Evolutionary conservation across 2,888 invertebrate species (phyloP).

Genomic region (Sepioteuthis lessoniana): DNA sequence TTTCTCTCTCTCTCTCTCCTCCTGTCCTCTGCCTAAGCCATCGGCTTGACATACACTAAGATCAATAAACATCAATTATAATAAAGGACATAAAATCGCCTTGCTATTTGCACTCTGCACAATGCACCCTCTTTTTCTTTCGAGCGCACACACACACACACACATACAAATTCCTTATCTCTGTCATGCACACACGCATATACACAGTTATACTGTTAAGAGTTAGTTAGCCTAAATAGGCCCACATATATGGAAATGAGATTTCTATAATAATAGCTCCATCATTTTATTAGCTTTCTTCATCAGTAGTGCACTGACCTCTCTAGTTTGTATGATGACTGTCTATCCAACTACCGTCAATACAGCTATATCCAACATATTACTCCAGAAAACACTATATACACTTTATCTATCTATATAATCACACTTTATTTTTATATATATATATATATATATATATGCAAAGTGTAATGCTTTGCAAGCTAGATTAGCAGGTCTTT

Average conservation of each 20-base stretch:
- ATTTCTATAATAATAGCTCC: background rate
- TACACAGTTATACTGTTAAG: background rate
- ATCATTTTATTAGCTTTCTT: constrained; percentile 20
- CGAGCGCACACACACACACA: background rate
- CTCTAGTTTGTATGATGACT: background rate
- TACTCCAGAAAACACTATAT: background rate
- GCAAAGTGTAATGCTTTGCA: too few species aligned
- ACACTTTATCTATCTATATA: background rate
- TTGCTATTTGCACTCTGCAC: constrained; percentile 6
- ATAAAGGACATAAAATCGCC: background rate
- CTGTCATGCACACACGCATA: background rate
- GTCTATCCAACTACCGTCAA: too few species aligned
- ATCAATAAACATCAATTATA: constrained; percentile 23
- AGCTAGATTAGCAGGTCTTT: too few species aligned
- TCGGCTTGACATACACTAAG: constrained; percentile 1
- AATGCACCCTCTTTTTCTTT: background rate
- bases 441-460: background rate
- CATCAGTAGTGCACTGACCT: constrained; percentile 5
- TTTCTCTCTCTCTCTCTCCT: background rate
- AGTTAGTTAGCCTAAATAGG: background rate
- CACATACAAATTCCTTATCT: background rate
- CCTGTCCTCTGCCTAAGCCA: background rate
- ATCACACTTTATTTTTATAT: background rate
- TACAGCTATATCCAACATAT: background rate
- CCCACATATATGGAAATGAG: background rate